These are phyloP conservation scores for Macquaria ambigua DNA, from an alignment of 2,113 vertebrate genomes.

Conservation along the genomic window DNA sequence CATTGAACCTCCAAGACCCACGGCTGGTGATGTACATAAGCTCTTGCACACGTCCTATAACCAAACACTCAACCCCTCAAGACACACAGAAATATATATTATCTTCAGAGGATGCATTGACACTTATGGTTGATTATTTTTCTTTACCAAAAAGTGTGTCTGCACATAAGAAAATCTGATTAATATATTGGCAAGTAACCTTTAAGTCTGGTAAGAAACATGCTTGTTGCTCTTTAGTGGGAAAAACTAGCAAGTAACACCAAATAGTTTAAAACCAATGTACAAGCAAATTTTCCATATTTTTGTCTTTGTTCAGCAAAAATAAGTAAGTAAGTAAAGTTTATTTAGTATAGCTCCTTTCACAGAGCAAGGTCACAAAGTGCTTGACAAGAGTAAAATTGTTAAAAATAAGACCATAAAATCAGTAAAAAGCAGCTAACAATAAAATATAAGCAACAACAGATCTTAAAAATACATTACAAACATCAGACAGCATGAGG, in stretches of 20 bases:
- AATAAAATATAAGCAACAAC: too few species aligned
- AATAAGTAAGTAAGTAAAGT: not conserved
- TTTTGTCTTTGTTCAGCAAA: constrained; percentile 15
- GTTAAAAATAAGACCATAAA: too few species aligned
- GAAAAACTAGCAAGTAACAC: not conserved
- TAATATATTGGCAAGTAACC: not conserved
- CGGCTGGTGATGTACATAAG: constrained; percentile 71
- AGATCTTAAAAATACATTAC: too few species aligned
- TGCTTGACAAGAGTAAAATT: too few species aligned
- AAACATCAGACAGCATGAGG: too few species aligned
- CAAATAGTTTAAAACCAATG: not conserved
- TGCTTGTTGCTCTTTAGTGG: constrained; percentile 11
- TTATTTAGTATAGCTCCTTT: too few species aligned
- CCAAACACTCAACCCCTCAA: not conserved
- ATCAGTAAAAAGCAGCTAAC: too few species aligned
- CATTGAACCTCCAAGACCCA: constrained; percentile 63
- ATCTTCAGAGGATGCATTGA: constrained; percentile 11
- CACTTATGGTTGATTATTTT: constrained; percentile 2
- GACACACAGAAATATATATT: constrained; percentile 24
- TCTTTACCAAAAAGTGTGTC: constrained; percentile 15
- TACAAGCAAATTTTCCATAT: not conserved
- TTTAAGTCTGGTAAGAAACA: not conserved
- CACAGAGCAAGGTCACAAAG: too few species aligned
- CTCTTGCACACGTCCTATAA: constrained; percentile 43
- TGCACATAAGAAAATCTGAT: not conserved